A percentile compares a stretch with the other conserved stretches of the same genome.
Evolutionary conservation across 2,797 vertebrate genomes (phyloP).

Genomic region (Parauchenoglanis ngamensis): DNA sequence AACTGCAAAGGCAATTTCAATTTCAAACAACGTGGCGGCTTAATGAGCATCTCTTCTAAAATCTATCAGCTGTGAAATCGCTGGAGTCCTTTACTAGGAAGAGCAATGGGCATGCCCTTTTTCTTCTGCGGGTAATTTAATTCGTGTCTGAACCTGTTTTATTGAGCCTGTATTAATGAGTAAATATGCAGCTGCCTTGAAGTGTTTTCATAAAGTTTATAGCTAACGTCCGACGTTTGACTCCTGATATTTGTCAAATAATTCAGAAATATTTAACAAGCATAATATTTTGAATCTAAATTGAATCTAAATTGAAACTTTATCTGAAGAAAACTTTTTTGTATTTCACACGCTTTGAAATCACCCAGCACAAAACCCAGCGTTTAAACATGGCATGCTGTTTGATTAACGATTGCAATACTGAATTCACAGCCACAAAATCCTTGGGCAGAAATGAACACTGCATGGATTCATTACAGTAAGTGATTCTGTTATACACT

Average conservation of each 20-base stretch:
- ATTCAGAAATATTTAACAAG: neutral
- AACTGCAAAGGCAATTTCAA: slow-evolving; percentile 86
- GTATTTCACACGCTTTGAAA: neutral
- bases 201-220: slow-evolving; percentile 56
- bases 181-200: neutral
- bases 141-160: slow-evolving; percentile 77
- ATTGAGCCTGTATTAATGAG: slow-evolving; percentile 68
- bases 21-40: slow-evolving; percentile 79
- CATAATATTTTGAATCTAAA: neutral
- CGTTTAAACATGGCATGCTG: neutral
- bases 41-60: slow-evolving; percentile 89
- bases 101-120: slow-evolving; percentile 69
- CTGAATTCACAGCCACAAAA: neutral
- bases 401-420: neutral
- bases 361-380: neutral
- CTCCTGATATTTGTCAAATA: neutral
- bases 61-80: slow-evolving; percentile 96
- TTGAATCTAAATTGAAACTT: neutral
- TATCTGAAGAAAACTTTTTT: neutral
- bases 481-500: neutral
- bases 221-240: slow-evolving; percentile 31
- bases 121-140: slow-evolving; percentile 74
- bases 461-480: neutral
- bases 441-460: neutral
- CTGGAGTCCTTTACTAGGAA: slow-evolving; percentile 77